Percentiles rank a stretch among this genome's conserved stretches.
Evolutionary conservation across 1,140 invertebrate species (phyloP).

Genomic region (Sitodiplosis mosellana): DNA sequence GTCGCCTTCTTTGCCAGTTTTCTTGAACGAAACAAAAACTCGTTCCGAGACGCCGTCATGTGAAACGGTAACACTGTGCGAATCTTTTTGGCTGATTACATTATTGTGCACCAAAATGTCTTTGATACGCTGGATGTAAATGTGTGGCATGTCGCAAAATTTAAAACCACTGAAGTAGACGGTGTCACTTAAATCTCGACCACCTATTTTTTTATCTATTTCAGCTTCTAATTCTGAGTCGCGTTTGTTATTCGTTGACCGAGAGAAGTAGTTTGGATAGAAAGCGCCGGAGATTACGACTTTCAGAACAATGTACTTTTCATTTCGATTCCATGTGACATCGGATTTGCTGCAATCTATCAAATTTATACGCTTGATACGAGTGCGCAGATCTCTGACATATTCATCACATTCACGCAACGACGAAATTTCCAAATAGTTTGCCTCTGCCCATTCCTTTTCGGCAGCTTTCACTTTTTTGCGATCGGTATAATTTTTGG

Average conservation of each 20-base stretch:
- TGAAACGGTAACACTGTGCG: constrained; percentile 33
- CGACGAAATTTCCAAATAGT: no score
- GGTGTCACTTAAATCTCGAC: constrained; percentile 53
- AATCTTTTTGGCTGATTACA: constrained; percentile 15
- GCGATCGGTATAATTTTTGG: no score
- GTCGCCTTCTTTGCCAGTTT: constrained; percentile 8
- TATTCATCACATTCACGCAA: no score
- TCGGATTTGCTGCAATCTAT: no score
- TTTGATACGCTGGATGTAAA: constrained; percentile 46
- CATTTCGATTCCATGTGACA: constrained; percentile 24
- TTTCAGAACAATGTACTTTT: constrained; percentile 41
- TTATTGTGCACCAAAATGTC: constrained; percentile 23
- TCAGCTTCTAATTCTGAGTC: constrained; percentile 35
- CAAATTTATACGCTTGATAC: no score
- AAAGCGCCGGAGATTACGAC: constrained; percentile 47
- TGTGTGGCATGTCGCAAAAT: constrained; percentile 41
- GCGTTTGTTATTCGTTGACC: constrained; percentile 20
- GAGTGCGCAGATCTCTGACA: no score
- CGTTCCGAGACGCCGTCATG: constrained; percentile 35
- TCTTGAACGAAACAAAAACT: constrained; percentile 39
- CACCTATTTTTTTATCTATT: constrained; percentile 39
- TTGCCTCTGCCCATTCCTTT: no score
- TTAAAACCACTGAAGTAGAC: constrained; percentile 52
- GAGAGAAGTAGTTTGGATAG: constrained; percentile 79
- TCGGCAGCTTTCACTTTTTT: no score